Evolutionary conservation across 64 coral and sea anemone genomes (phyloP).

Genomic region (Montipora efflorescens): DNA sequence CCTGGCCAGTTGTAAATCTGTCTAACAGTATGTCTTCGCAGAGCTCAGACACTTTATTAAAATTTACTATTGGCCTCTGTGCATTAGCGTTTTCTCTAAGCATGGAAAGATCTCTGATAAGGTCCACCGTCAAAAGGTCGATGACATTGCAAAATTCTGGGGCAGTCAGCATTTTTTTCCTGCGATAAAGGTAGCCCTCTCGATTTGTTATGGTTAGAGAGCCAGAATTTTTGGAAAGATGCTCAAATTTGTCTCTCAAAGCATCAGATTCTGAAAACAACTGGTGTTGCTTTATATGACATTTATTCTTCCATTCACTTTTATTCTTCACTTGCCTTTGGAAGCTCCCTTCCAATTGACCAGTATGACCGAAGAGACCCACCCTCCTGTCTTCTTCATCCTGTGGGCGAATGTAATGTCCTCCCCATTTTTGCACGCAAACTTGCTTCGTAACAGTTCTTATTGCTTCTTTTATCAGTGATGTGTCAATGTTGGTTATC

Average conservation of each 20-base stretch:
- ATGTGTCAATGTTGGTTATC: neutral
- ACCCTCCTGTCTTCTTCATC: neutral
- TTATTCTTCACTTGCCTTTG: neutral
- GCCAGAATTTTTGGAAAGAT: neutral
- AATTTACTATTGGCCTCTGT: neutral
- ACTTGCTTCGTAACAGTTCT: neutral
- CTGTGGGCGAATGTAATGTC: neutral
- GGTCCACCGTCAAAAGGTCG: neutral
- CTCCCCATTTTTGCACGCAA: neutral
- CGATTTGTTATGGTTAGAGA: neutral
- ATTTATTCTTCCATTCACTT: neutral
- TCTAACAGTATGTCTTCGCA: neutral
- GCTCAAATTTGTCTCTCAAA: neutral
- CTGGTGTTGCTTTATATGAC: neutral
- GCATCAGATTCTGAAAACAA: neutral
- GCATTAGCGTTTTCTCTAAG: neutral
- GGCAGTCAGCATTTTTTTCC: neutral
- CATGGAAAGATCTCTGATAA: neutral
- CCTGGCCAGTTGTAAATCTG: neutral
- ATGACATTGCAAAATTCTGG: slow-evolving; percentile 16
- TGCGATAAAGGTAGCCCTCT: neutral
- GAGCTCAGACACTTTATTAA: neutral
- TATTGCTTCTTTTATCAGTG: neutral
- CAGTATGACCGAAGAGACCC: too few species aligned
- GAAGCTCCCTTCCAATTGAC: too few species aligned